Evolutionary conservation across 2,113 vertebrate species (phyloP), one percentile per base, ranked within the genome.

Genomic region (Leuciscus idus): DNA sequence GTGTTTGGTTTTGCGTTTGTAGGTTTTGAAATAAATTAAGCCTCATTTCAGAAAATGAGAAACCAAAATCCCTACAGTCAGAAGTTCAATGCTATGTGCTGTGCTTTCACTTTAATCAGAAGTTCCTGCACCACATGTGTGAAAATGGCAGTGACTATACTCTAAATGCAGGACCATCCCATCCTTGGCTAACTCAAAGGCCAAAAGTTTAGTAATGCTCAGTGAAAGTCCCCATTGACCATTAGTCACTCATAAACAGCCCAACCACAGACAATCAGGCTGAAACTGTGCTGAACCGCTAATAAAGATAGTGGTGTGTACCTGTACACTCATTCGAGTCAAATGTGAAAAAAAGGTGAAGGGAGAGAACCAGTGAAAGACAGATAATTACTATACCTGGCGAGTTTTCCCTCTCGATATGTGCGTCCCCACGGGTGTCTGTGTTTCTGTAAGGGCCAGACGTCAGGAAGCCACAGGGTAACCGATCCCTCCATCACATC

Each of bases 361-460:
- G 77, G 23, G 78, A 62, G 57, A 80, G 39, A 43, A 80, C 57
- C 28, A 73, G 81, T 62, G 4, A 76, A 19, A 57, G 6, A 76
- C 6, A 87, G 5, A 61, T 2, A 74, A 59, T 17, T 19, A 48
- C n/a, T 50, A 23, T 87, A 95, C 98, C 98, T 97, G 94, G 98
- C 98, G 23, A 99, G 92, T 86, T 99, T 99, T 82, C 98, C 98
- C 89, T 99, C 98, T 26, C 98, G 93, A 93, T 99, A 99, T 0
- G 98, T 99, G 87, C 98, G 96, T 75, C 98, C 98, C 98, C 98
- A 99, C 0, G 98, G 98, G 91, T 99, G 98, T 26, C 97, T 93
- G 92, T 99, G 98, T 15, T 99, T 99, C 94, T 99, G 98, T 64
- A 99, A 92, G 1, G 98, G 98, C 98, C 98, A 99, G 21, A 97